Base-by-base conservation (phyloP, 2,113 vertebrate species). In the Callionymus lyra region DNA sequence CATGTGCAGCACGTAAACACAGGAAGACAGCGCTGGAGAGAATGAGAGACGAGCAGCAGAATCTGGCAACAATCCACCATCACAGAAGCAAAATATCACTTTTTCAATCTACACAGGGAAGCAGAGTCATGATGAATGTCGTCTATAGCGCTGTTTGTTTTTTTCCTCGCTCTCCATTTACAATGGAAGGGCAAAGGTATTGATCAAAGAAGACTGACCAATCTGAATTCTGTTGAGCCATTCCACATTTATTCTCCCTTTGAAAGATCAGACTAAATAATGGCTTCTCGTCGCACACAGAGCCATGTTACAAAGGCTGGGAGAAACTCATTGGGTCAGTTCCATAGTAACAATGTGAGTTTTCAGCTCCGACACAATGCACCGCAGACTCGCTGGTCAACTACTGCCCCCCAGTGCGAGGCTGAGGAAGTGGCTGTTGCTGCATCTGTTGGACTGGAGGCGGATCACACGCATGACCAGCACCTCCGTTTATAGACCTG, bases 381-480 rank as follows among this genome's bases (percentile, higher is more conserved):
- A 41, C 38, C 27, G 21, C 18, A 6, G 12, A 16, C 73, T 63
- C 38, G 31, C 49, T 65, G 65, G 68, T 63, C 55, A 53, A 53
- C 60, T 68, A 82, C 68, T 84, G 81, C 84, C 84, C 82, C 70
- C 85, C 81, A 80, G 84, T 81, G 84, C 51, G 21, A 50, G 12
- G 51, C 60, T 73, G 37, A n/a, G 42, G 50, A 56, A 15, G 38
- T 33, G 59, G 47, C 38, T 49, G 53, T 41, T 45, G 42, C 41
- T 12, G 11, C 34, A 37, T 52, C 17, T 53, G 34, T 53, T 38
- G 50, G 35, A 47, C 15, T 11, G 19, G 21, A 49, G 38, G 33
- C 38, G 50, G 38, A 56, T 33, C 13, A 46, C 50, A 27, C 34
- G 35, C 47, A 47, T 35, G 51, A 56, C 44, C 31, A 41, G 57